A percentile compares a stretch with the other conserved stretches of the same genome.
phyloP scores from a whole-genome alignment of 2,113 vertebrate species.

The Sebastes schlegelii region DNA sequence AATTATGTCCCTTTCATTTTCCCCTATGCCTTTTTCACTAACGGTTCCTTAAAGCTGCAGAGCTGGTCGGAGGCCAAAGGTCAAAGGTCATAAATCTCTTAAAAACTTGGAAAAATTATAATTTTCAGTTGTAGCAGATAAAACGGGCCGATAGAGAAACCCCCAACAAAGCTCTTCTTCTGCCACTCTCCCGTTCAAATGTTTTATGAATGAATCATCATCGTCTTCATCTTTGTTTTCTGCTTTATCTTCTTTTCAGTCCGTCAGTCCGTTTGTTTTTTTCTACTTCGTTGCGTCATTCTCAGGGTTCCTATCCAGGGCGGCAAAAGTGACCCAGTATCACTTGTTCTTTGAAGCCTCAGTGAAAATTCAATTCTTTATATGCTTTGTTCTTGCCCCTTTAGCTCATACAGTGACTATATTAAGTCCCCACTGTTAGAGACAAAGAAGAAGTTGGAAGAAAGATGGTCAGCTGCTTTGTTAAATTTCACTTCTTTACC shows the following conservation, averaged over 20 bases:
- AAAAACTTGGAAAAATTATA: background rate
- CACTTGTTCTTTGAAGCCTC: background rate
- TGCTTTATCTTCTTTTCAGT: no score
- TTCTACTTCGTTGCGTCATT: background rate
- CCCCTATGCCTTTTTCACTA: no score
- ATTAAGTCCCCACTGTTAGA: background rate
- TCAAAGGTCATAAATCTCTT: no score
- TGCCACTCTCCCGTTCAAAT: background rate
- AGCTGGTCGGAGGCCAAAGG: no score
- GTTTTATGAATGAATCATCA: background rate
- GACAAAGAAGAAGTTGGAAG: background rate
- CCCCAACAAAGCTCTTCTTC: background rate
- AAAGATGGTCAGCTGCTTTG: no score
- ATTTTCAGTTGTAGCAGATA: constrained; percentile 4
- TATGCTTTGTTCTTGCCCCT: background rate
- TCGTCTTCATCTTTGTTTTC: background rate
- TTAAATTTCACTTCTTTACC: no score
- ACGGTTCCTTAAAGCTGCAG: no score
- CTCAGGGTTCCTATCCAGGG: background rate
- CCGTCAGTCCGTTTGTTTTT: background rate
- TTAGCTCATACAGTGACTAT: background rate
- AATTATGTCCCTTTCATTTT: no score
- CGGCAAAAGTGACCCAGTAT: background rate
- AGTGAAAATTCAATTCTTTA: background rate
- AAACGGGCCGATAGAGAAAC: background rate